These are phyloP conservation scores for Corythornis vintsioides DNA, from an alignment of 2,113 vertebrate species.

Conservation along the genomic window DNA sequence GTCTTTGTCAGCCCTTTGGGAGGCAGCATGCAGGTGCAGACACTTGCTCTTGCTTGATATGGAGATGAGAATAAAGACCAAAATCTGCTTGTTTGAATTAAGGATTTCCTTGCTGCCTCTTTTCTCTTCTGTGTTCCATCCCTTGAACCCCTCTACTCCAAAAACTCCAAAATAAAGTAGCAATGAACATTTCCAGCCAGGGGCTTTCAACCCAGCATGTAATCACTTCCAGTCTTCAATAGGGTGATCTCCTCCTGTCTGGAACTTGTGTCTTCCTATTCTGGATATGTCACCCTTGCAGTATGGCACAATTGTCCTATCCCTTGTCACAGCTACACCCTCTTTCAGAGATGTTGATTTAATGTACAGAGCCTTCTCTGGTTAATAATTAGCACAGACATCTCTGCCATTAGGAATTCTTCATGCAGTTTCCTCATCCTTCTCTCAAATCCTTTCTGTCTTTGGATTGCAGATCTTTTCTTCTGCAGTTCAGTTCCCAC, in stretches of 20 bases:
- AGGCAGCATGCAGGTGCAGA: not conserved
- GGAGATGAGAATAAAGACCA: not conserved
- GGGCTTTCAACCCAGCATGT: not conserved
- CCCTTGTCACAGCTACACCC: not conserved
- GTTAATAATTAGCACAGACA: not conserved
- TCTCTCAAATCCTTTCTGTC: not conserved
- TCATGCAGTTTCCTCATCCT: not conserved
- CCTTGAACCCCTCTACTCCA: not conserved
- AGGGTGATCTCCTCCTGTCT: not conserved
- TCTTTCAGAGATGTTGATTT: not conserved
- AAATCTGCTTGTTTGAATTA: not conserved
- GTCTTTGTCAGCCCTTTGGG: not conserved
- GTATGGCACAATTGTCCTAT: not conserved
- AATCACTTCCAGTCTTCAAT: not conserved
- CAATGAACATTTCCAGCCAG: accelerated
- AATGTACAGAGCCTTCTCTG: not conserved
- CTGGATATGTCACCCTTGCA: not conserved
- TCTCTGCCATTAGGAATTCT: not conserved
- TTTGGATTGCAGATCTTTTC: not conserved
- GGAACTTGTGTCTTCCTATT: not conserved
- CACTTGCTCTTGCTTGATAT: not conserved
- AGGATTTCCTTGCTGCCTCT: not conserved
- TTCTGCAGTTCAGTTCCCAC: not conserved
- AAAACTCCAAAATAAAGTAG: not conserved
- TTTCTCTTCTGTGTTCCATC: not conserved